These are phyloP conservation scores for Heteromyza rotundicornis DNA, from an alignment of 2,888 invertebrate genomes.

Conservation along the genomic window DNA sequence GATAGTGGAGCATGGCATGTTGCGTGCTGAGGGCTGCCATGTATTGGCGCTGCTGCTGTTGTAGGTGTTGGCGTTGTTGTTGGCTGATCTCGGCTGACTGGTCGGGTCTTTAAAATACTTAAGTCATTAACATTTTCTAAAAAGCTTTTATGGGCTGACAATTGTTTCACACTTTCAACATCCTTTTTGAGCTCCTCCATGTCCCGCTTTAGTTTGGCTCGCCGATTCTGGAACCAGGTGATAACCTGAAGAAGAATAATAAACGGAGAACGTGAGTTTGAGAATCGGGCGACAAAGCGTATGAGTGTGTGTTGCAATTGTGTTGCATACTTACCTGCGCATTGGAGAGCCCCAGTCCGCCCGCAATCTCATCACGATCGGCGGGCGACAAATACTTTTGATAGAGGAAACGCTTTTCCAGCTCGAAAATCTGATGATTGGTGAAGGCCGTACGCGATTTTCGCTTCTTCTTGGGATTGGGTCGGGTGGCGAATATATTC, in stretches of 20 bases:
- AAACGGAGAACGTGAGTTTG: neutral
- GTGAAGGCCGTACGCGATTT: slow-evolving; percentile 98
- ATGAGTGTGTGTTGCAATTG: slow-evolving; percentile 3
- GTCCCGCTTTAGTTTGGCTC: slow-evolving; percentile 94
- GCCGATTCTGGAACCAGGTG: slow-evolving; percentile 94
- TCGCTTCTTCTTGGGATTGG: slow-evolving; percentile 94
- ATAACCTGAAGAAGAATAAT: slow-evolving; percentile 70
- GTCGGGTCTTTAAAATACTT: slow-evolving; percentile 88
- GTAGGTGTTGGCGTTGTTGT: slow-evolving; percentile 21
- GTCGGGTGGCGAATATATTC: slow-evolving; percentile 87
- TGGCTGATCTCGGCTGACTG: slow-evolving; percentile 64
- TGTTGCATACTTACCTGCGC: slow-evolving; percentile 75
- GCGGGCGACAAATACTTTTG: slow-evolving; percentile 98
- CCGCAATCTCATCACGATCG: slow-evolving; percentile 95
- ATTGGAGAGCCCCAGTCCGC: slow-evolving; percentile 90
- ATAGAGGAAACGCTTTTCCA: slow-evolving; percentile 97
- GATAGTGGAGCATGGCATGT: slow-evolving; percentile 14
- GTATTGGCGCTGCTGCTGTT: slow-evolving; percentile 26
- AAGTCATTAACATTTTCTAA: slow-evolving; percentile 91
- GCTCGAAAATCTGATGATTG: slow-evolving; percentile 97
- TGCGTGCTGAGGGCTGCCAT: neutral
- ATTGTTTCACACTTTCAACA: slow-evolving; percentile 88
- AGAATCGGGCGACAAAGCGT: slow-evolving; percentile 6
- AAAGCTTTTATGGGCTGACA: slow-evolving; percentile 87
- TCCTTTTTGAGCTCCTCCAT: slow-evolving; percentile 98